Conservation (phyloP, 1,140 invertebrate species). For the Metopolophium dirhodum region DNA sequence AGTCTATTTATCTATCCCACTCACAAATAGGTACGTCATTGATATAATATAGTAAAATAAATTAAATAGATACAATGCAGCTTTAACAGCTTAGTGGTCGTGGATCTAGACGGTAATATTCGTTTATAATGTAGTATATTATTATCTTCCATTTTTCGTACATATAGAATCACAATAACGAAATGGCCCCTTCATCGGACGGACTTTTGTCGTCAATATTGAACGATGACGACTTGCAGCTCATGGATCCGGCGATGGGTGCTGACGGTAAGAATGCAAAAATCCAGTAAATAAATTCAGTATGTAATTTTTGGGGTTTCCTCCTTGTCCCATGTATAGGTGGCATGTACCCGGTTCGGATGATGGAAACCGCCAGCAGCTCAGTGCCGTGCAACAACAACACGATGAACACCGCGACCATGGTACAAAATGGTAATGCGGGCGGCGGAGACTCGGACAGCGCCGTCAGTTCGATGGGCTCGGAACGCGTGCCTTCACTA, state of each 20-base stretch:
- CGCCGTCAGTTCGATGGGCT: constrained; percentile 89
- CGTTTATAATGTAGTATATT: background rate
- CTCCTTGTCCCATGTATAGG: constrained; percentile 61
- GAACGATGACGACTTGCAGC: constrained; percentile 84
- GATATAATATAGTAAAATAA: too few relatives aligned
- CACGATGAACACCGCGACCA: constrained; percentile 59
- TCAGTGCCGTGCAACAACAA: constrained; percentile 59
- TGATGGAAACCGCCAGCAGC: constrained; percentile 70
- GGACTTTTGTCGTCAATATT: constrained; percentile 84
- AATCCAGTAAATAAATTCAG: background rate
- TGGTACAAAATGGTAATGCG: constrained; percentile 58
- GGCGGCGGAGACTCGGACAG: constrained; percentile 69
- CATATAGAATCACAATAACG: constrained; percentile 67
- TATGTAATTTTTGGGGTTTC: background rate
- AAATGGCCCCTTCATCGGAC: constrained; percentile 78
- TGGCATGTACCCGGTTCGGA: constrained; percentile 84
- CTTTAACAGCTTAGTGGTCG: too few relatives aligned
- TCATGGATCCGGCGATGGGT: constrained; percentile 87
- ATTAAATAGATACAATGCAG: too few relatives aligned
- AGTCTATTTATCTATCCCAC: too few relatives aligned
- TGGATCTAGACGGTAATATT: too few relatives aligned
- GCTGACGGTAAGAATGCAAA: constrained; percentile 69
- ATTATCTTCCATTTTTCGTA: background rate
- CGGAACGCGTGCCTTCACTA: constrained; percentile 83
- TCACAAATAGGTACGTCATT: too few relatives aligned